phyloP scores from a whole-genome alignment of 2,888 invertebrate genomes.

The Catocala fraxini region DNA sequence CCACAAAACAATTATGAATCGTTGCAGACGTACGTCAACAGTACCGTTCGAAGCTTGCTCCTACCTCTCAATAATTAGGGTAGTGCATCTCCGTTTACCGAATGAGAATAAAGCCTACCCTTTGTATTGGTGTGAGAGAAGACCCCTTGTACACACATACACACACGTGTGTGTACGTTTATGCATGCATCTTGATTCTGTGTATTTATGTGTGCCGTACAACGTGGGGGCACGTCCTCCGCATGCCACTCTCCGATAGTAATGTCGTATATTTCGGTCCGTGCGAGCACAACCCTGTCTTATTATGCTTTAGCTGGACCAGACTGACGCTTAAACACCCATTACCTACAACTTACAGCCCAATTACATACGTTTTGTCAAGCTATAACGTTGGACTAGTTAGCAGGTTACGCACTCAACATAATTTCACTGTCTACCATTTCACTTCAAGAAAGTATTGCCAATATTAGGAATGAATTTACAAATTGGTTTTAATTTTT shows the following conservation, averaged over 20 bases:
- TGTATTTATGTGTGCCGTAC: conserved; percentile 64
- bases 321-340: conserved; percentile 22
- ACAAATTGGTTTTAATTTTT: conserved; percentile 59
- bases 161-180: conserved; percentile 57
- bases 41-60: conserved; percentile 65
- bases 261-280: conserved; percentile 78
- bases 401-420: not conserved
- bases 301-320: conserved; percentile 62
- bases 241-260: conserved; percentile 75
- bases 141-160: conserved; percentile 56
- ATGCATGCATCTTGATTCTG: conserved; percentile 74
- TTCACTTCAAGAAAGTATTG: conserved; percentile 17
- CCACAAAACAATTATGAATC: conserved; percentile 55
- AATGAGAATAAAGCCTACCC: conserved; percentile 85
- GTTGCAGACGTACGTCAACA: conserved; percentile 57
- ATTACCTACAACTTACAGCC: conserved; percentile 10
- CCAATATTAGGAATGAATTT: conserved; percentile 42
- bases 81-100: conserved; percentile 89
- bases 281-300: conserved; percentile 69
- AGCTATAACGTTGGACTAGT: not conserved
- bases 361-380: conserved; percentile 2
- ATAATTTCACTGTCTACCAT: conserved; percentile 1
- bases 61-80: conserved; percentile 85
- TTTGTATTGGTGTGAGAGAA: conserved; percentile 70
- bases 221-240: conserved; percentile 66